Evolutionary conservation across 2,888 invertebrate species (phyloP).

Genomic region (Himalopsyche japonica): DNA sequence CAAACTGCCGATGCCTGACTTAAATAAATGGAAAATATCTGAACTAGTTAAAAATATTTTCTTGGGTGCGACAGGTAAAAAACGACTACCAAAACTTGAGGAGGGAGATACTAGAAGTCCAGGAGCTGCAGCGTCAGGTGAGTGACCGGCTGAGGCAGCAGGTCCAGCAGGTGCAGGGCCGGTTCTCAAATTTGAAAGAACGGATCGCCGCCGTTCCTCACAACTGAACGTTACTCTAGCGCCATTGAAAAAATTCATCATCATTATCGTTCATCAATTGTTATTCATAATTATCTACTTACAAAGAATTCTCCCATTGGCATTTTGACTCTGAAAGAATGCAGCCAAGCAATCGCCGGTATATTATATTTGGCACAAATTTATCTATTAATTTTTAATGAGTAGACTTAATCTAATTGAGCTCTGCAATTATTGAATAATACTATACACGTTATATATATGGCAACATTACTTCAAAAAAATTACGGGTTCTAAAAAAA

Average conservation of each 20-base stretch:
- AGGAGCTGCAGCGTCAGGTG: conserved; percentile 77
- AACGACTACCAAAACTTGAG: conserved; percentile 79
- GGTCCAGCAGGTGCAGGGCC: conserved; percentile 72
- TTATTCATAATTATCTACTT: not conserved
- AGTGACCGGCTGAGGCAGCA: conserved; percentile 74
- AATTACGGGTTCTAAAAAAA: too few relatives aligned
- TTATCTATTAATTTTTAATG: not conserved
- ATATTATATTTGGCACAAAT: not conserved
- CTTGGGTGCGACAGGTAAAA: conserved; percentile 56
- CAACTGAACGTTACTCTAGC: conserved; percentile 44
- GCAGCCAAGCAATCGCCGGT: not conserved
- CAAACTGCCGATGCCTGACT: too few relatives aligned
- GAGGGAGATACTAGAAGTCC: conserved; percentile 78
- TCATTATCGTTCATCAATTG: not conserved
- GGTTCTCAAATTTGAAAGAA: conserved; percentile 72
- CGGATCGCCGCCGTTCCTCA: conserved; percentile 64
- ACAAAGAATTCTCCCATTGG: not conserved
- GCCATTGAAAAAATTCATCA: not conserved
- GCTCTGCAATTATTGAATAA: too few relatives aligned
- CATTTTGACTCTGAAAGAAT: not conserved
- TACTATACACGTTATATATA: too few relatives aligned
- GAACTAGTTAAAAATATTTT: too few relatives aligned
- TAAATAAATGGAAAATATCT: too few relatives aligned
- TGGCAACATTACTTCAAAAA: too few relatives aligned
- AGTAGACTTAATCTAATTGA: too few relatives aligned